These are phyloP conservation scores for Anthoscopus minutus DNA, from an alignment of 2,113 vertebrate genomes.

Conservation along the genomic window DNA sequence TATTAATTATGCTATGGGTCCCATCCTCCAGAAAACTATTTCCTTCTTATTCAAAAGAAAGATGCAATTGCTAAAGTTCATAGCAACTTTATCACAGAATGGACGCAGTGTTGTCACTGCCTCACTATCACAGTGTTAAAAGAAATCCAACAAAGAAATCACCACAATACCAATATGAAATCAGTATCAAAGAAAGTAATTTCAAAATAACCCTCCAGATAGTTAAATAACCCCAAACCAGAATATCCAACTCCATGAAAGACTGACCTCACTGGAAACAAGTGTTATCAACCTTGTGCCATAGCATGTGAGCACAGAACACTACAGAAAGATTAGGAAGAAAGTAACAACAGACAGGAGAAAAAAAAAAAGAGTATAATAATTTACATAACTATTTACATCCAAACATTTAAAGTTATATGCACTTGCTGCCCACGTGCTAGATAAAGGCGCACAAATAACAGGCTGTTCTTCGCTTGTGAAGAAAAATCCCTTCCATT, in stretches of 20 bases:
- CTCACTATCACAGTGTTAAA: not conserved
- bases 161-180: not conserved
- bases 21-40: not conserved
- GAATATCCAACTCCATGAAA: not conserved
- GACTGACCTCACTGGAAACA: not conserved
- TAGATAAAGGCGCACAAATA: not conserved
- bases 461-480: not conserved
- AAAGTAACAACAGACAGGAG: not conserved
- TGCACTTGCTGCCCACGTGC: not conserved
- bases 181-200: not conserved
- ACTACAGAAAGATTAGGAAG: not conserved
- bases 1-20: not conserved
- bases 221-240: not conserved
- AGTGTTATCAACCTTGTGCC: not conserved
- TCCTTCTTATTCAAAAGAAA: not conserved
- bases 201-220: not conserved
- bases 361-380: not conserved
- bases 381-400: not conserved
- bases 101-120: not conserved
- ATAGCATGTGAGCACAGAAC: not conserved
- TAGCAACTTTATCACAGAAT: not conserved
- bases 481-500: not conserved
- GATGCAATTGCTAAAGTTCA: not conserved
- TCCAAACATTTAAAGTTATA: not conserved
- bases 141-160: not conserved